Evolutionary conservation across 2,888 invertebrate species (phyloP).

Genomic region (Escarpia spicata): DNA sequence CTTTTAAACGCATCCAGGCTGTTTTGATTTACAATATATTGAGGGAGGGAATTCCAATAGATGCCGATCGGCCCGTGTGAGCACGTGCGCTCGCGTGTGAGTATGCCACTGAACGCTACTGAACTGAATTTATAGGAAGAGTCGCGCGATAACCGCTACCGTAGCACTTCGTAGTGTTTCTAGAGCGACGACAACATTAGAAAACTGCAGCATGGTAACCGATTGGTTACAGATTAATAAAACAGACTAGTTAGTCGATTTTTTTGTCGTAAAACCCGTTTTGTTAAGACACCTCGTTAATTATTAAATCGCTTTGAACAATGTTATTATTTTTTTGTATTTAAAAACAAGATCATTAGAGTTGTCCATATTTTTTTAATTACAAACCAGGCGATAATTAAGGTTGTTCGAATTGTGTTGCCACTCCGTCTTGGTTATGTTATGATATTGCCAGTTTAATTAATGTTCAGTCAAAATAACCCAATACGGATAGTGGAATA

Average conservation of each 20-base stretch:
- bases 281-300: not conserved
- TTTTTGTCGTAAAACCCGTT: not conserved
- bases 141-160: constrained; percentile 1
- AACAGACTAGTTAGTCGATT: not conserved
- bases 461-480: too few species aligned
- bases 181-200: not conserved
- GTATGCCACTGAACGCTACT: not conserved
- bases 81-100: too few species aligned
- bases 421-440: too few species aligned
- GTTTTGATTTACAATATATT: too few species aligned
- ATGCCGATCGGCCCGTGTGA: too few species aligned
- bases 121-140: not conserved
- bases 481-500: too few species aligned
- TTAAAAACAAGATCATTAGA: not conserved
- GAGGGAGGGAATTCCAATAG: too few species aligned
- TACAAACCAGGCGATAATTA: not conserved
- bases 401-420: not conserved
- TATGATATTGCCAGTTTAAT: too few species aligned
- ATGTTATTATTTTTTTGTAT: not conserved
- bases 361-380: not conserved
- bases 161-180: not conserved
- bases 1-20: too few species aligned
- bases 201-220: not conserved
- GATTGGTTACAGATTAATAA: not conserved
- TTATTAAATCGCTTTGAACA: not conserved